Conservation (phyloP, 2,113 vertebrate species). For the Ptychochromis oligacanthus region DNA sequence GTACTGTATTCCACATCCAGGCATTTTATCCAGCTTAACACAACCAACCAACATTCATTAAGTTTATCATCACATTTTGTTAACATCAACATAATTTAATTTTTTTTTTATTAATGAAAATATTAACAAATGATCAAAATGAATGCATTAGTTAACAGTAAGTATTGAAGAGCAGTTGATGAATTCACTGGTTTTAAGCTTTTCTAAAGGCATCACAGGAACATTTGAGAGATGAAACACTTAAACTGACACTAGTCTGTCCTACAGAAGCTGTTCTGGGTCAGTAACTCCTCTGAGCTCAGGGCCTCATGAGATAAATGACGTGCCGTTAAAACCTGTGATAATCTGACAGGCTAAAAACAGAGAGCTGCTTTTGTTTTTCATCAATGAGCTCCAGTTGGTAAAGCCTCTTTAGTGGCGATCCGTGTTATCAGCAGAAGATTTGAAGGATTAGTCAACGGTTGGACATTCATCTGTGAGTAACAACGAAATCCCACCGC, state of each 20-base stretch:
- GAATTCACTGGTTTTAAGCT: too few species aligned
- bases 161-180: neutral
- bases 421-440: constrained; percentile 5
- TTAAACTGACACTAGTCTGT: neutral
- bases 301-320: neutral
- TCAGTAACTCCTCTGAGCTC: constrained; percentile 2
- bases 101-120: too few species aligned
- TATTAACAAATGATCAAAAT: neutral
- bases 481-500: constrained; percentile 1
- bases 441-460: constrained; percentile 45
- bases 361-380: constrained; percentile 21
- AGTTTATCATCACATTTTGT: too few species aligned
- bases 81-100: too few species aligned
- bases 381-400: neutral
- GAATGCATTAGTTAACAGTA: neutral
- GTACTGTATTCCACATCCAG: neutral
- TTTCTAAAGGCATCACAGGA: neutral
- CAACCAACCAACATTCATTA: too few species aligned
- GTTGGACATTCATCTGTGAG: neutral
- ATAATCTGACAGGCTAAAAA: neutral
- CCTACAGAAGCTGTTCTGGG: constrained; percentile 8
- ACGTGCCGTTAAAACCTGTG: neutral
- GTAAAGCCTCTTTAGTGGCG: constrained; percentile 20
- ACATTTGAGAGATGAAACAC: neutral
- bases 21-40: neutral